Evolutionary conservation across 2,888 invertebrate species (phyloP).

Genomic region (Drosophila anomelani): DNA sequence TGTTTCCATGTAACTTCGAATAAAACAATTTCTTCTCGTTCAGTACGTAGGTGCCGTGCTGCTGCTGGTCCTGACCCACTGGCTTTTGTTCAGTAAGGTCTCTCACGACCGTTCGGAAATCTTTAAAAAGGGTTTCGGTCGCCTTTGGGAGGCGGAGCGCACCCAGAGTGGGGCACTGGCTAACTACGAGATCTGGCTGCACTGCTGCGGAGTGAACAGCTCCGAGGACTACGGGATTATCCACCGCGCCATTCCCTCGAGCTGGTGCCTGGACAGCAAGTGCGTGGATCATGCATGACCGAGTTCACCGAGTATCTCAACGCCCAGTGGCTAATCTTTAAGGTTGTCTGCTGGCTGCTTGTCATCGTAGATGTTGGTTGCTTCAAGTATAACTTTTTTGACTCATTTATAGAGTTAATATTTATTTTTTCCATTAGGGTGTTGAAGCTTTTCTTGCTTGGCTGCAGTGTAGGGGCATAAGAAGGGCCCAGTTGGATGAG

Average conservation of each 20-base stretch:
- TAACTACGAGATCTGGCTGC: slow-evolving; percentile 80
- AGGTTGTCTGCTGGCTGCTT: slow-evolving; percentile 75
- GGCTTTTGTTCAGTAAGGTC: slow-evolving; percentile 69
- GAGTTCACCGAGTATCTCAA: slow-evolving; percentile 78
- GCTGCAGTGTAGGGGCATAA: slow-evolving; percentile 72
- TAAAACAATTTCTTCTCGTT: background rate
- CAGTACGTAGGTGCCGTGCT: slow-evolving; percentile 70
- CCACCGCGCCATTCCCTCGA: slow-evolving; percentile 70
- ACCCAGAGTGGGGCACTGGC: slow-evolving; percentile 72
- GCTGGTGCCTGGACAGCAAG: slow-evolving; percentile 70
- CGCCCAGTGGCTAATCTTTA: slow-evolving; percentile 68
- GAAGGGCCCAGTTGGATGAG: slow-evolving; percentile 78
- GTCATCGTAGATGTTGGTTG: slow-evolving; percentile 75
- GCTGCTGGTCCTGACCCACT: slow-evolving; percentile 70
- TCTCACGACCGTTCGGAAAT: slow-evolving; percentile 61
- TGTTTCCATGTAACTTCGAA: no score
- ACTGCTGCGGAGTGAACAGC: slow-evolving; percentile 81
- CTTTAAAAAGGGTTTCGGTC: slow-evolving; percentile 77
- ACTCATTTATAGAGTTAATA: background rate
- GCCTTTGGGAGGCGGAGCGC: slow-evolving; percentile 73
- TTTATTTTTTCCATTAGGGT: slow-evolving; percentile 48
- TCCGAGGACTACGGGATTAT: slow-evolving; percentile 73
- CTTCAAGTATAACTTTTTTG: background rate
- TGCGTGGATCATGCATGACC: slow-evolving; percentile 68
- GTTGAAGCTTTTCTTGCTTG: slow-evolving; percentile 72